Conservation (phyloP, 30 jellyfish, hydroid and myxozoan species). For the Mastigias papua region DNA sequence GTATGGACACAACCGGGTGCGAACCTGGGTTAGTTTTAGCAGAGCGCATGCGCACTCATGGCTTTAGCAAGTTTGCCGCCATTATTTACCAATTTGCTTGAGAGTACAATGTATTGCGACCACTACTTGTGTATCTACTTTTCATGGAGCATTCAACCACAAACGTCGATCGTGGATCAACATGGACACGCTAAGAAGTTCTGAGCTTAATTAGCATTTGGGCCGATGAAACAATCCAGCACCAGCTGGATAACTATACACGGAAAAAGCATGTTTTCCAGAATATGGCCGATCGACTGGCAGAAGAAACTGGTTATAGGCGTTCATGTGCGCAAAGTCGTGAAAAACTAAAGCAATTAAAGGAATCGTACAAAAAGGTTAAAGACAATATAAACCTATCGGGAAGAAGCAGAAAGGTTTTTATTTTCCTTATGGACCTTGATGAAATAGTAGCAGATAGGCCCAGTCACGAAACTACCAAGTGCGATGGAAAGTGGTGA, state of each 20-base stretch:
- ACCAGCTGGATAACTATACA: slow-evolving; percentile 15
- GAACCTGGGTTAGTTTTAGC: slow-evolving; percentile 15
- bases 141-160: not conserved
- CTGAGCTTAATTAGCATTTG: slow-evolving; percentile 17
- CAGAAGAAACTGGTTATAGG: slow-evolving; percentile 8
- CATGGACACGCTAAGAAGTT: slow-evolving; percentile 16
- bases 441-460: slow-evolving; percentile 3
- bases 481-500: not conserved
- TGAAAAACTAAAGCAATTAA: slow-evolving; percentile 2
- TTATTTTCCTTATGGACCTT: not conserved
- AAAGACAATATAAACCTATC: not conserved
- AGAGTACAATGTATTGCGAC: not conserved
- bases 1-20: slow-evolving; percentile 23
- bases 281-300: slow-evolving; percentile 19
- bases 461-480: not conserved
- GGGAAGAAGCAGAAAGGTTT: slow-evolving; percentile 3
- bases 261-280: slow-evolving; percentile 20
- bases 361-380: slow-evolving; percentile 1
- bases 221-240: slow-evolving; percentile 13
- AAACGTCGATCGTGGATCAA: slow-evolving; percentile 19
- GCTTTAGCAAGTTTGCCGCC: not conserved
- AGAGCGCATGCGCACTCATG: slow-evolving; percentile 1
- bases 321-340: not conserved
- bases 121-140: not conserved
- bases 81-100: not conserved